Evolutionary conservation across 2,888 invertebrate genomes (phyloP).

Genomic region (Drosophila aldrichi): DNA sequence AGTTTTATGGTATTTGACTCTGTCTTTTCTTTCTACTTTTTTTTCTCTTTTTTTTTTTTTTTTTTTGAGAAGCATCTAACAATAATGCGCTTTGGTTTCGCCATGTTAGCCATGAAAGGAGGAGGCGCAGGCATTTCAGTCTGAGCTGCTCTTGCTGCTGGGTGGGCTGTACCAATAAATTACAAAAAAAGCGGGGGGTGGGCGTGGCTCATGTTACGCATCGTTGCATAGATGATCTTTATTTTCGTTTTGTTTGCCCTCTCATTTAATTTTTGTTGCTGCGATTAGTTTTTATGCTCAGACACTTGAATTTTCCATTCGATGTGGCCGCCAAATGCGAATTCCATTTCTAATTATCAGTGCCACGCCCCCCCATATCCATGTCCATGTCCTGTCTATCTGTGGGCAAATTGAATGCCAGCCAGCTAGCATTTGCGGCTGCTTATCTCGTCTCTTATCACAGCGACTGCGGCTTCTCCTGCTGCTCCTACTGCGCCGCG

Average conservation of each 20-base stretch:
- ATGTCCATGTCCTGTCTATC: constrained; percentile 17
- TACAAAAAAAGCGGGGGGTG: background rate
- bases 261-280: background rate
- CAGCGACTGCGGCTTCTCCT: constrained; percentile 6
- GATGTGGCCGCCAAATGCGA: constrained; percentile 10
- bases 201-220: constrained; percentile 66
- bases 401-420: constrained; percentile 62
- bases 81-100: constrained; percentile 64
- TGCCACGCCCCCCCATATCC: constrained; percentile 33
- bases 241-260: background rate
- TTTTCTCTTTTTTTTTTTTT: background rate
- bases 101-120: constrained; percentile 61
- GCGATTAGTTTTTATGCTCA: constrained; percentile 69
- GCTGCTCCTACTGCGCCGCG: constrained; percentile 1
- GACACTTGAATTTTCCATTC: constrained; percentile 34
- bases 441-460: constrained; percentile 66
- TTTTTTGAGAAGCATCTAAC: constrained; percentile 44
- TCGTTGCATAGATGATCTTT: constrained; percentile 68
- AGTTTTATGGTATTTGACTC: constrained; percentile 75
- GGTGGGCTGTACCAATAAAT: constrained; percentile 52
- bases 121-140: background rate
- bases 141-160: constrained; percentile 60
- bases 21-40: background rate
- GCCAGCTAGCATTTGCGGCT: background rate
- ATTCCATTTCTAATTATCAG: constrained; percentile 50